Conservation (phyloP, 1,140 invertebrate species). For the Drosophila busckii region DNA sequence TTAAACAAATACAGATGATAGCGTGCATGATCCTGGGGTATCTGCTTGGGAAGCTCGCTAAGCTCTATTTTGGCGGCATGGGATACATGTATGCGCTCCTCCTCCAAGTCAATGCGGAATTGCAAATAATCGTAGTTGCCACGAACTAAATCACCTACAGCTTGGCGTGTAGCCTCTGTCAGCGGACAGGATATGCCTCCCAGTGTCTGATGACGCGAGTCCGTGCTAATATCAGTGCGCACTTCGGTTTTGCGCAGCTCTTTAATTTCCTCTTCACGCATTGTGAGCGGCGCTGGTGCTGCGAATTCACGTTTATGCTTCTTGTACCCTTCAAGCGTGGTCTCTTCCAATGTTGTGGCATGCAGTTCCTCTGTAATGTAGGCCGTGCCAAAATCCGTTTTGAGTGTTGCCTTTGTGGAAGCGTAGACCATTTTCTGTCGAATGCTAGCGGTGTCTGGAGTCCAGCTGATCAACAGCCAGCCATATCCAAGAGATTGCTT, state of each 20-base stretch:
- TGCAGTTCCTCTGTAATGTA: slow-evolving; percentile 87
- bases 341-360: slow-evolving; percentile 84
- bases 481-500: slow-evolving; percentile 90
- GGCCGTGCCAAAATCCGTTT: slow-evolving; percentile 93
- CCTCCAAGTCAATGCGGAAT: slow-evolving; percentile 84
- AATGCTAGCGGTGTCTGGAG: slow-evolving; percentile 92
- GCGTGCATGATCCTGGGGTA: slow-evolving; percentile 91
- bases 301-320: slow-evolving; percentile 87
- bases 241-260: slow-evolving; percentile 88
- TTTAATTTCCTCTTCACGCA: slow-evolving; percentile 92
- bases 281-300: slow-evolving; percentile 93
- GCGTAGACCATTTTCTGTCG: slow-evolving; percentile 99
- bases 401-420: slow-evolving; percentile 98
- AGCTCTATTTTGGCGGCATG: slow-evolving; percentile 82
- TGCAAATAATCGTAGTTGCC: slow-evolving; percentile 87
- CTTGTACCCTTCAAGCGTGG: slow-evolving; percentile 89
- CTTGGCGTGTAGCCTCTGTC: slow-evolving; percentile 88
- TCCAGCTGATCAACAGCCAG: slow-evolving; percentile 97
- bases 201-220: slow-evolving; percentile 93
- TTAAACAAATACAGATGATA: slow-evolving; percentile 96
- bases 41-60: slow-evolving; percentile 84
- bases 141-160: slow-evolving; percentile 84
- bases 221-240: slow-evolving; percentile 88
- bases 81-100: slow-evolving; percentile 81
- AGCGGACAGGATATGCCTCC: slow-evolving; percentile 96